Conservation (phyloP, 2,113 vertebrate species). For the Periophthalmodon schlosseri region DNA sequence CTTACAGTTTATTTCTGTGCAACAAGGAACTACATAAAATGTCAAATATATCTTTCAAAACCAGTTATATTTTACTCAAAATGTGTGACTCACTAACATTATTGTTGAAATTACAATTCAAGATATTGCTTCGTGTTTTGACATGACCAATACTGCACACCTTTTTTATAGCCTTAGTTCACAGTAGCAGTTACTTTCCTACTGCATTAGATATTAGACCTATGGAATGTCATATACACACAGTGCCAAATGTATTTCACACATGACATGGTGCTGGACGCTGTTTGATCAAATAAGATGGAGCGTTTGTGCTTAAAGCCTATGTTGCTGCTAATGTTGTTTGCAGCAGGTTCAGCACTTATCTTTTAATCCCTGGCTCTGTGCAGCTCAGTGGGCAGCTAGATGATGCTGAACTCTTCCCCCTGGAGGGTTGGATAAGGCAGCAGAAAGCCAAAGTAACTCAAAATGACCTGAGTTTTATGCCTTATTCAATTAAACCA, state of each 20-base stretch:
- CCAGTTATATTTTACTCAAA: background rate
- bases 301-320: slow-evolving; percentile 13
- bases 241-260: slow-evolving; percentile 44
- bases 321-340: slow-evolving; percentile 24
- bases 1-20: too few species aligned
- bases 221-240: slow-evolving; percentile 24
- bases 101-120: background rate
- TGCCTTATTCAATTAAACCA: slow-evolving; percentile 6
- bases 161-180: background rate
- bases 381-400: slow-evolving; percentile 30
- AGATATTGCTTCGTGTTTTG: background rate
- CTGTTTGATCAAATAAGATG: background rate
- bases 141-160: background rate
- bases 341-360: slow-evolving; percentile 22
- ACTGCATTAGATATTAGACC: background rate
- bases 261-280: slow-evolving; percentile 21
- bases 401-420: slow-evolving; percentile 6
- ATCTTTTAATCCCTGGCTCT: slow-evolving; percentile 37
- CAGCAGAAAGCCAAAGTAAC: background rate
- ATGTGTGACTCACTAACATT: background rate
- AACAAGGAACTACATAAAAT: too few species aligned
- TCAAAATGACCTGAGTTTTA: background rate
- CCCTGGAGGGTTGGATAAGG: background rate
- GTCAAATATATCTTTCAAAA: background rate
- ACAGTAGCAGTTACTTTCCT: background rate